Base-by-base conservation (phyloP, 2,888 invertebrate genomes). In the Epinotia demarniana region DNA sequence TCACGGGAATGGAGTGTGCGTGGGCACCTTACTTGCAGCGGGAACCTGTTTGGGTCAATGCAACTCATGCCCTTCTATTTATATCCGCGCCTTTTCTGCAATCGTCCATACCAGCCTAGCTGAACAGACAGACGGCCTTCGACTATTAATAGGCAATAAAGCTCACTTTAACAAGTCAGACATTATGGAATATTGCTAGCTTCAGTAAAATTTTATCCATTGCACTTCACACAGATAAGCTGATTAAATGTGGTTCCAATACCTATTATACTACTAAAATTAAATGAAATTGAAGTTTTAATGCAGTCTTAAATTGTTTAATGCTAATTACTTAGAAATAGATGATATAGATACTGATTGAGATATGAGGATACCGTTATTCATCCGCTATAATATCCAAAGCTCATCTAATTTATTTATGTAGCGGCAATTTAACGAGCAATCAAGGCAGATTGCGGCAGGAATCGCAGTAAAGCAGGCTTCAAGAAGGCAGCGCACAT, bases 31-130 rank as follows among this genome's bases (percentile, higher is more conserved):
- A 86, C 89, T 88, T 86, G 88, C 84, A 87, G 82, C 84, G 85
- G 86, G 87, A 93, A 93, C 93, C 92, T 90, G 93, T 93, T 93
- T 90, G 87, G 90, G 91, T 91, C 90, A 90, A 90, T 90, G 87
- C 90, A 92, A 90, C 91, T 89, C 88, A 86, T 89, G 88, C 87
- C 82, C 83, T 86, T 89, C 90, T 92, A 92, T 92, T 92, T 90
- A 90, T 92, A 92, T 84, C 88, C 83, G 79, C 81, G 83, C 84
- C 82, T 86, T 86, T 87, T 86, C 86, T 89, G 90, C 88, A 89
- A 87, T 87, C 85, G 84, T 83, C 83, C 78, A 82, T 81, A 84
- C 78, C 79, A 78, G 79, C 79, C 80, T 80, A 82, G 76, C 73
- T 61, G 71, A 79, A 79, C 77, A 81, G 83, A 79, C 81, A 81